These are phyloP conservation scores for Drosophila bifasciata DNA, from an alignment of 1,140 invertebrate genomes.

Conservation along the genomic window DNA sequence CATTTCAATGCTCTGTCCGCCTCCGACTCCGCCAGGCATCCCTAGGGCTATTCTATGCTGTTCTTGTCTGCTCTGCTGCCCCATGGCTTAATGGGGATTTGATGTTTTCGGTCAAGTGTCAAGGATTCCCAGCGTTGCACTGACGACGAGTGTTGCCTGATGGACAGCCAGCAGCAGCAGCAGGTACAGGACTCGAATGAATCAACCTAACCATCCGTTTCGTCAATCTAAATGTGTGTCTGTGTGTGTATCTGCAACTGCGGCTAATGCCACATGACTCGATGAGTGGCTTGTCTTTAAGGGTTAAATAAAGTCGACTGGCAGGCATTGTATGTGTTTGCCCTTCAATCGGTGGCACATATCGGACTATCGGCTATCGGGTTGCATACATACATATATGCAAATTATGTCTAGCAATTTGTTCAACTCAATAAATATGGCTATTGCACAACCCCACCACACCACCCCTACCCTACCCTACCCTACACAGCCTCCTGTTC, in stretches of 20 bases:
- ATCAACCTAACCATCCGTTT: not conserved
- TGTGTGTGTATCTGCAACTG: too few relatives aligned
- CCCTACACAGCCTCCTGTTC: not conserved
- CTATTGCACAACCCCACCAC: conserved; percentile 17
- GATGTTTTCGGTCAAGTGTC: conserved; percentile 54
- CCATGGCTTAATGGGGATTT: conserved; percentile 51
- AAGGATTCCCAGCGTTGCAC: conserved; percentile 21
- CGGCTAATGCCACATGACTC: too few relatives aligned
- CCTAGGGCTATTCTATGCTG: conserved; percentile 5
- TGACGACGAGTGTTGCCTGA: conserved; percentile 6
- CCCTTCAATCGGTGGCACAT: conserved; percentile 37
- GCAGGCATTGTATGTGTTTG: conserved; percentile 44
- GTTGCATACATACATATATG: conserved; percentile 30
- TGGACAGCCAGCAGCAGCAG: conserved; percentile 7
- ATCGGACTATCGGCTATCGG: conserved; percentile 6
- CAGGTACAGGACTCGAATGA: not conserved
- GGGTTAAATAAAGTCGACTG: conserved; percentile 49
- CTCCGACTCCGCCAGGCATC: not conserved
- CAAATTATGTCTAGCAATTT: conserved; percentile 63
- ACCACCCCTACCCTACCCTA: conserved; percentile 29
- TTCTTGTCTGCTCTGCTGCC: conserved; percentile 12
- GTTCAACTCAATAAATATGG: conserved; percentile 64
- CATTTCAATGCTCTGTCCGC: not conserved
- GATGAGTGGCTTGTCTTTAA: conserved; percentile 27
- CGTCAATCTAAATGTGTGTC: too few relatives aligned